Conservation (phyloP, 2,888 invertebrate genomes). For the Nudaria mundana region DNA sequence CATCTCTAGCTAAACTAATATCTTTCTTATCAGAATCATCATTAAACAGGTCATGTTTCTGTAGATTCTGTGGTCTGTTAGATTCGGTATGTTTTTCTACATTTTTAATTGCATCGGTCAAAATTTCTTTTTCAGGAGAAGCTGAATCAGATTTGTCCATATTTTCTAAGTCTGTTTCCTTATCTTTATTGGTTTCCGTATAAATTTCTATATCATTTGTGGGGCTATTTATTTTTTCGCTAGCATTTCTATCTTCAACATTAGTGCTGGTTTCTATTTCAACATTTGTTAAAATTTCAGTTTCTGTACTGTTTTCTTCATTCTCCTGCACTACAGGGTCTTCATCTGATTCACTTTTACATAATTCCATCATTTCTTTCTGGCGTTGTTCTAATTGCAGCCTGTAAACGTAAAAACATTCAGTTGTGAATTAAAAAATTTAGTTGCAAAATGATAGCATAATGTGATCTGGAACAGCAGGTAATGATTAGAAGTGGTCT, state of each 20-base stretch:
- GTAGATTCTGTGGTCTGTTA: slow-evolving; percentile 34
- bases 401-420: slow-evolving; percentile 55
- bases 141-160: background rate
- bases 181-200: slow-evolving; percentile 7
- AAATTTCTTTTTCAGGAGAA: slow-evolving; percentile 7
- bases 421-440: too few relatives aligned
- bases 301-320: slow-evolving; percentile 5
- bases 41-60: too few relatives aligned
- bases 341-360: slow-evolving; percentile 83
- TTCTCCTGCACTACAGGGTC: slow-evolving; percentile 19
- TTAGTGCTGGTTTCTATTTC: slow-evolving; percentile 3
- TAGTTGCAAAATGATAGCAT: too few relatives aligned
- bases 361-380: slow-evolving; percentile 87
- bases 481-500: too few relatives aligned
- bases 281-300: background rate
- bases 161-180: slow-evolving; percentile 7
- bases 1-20: slow-evolving; percentile 29
- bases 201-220: background rate
- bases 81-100: slow-evolving; percentile 24
- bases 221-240: background rate
- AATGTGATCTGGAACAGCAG: too few relatives aligned
- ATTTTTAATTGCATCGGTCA: background rate
- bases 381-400: slow-evolving; percentile 86
- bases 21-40: slow-evolving; percentile 33
- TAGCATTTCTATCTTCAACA: slow-evolving; percentile 1